Evolutionary conservation across 64 coral and sea anemone genomes (phyloP), one percentile per base, ranked within the genome.

Genomic region (Stylophora pistillata): DNA sequence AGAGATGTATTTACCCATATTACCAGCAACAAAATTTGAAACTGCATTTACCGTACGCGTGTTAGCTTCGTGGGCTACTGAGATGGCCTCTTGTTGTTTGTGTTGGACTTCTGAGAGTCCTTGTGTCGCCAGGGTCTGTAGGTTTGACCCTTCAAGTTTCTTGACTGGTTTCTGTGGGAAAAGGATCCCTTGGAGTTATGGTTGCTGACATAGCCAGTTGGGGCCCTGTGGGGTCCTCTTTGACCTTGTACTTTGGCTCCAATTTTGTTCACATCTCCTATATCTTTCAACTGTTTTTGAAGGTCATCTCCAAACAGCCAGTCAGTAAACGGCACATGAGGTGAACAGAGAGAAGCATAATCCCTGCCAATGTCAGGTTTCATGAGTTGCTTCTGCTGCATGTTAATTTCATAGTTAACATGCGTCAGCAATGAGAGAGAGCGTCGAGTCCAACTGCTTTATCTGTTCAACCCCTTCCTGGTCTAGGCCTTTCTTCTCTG

Each of bases 211-310:
- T 74, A 55, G n/a, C 55, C 20, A 54, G 71, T 54, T 66, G 71
- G 1, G 11, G 28, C 27, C 18, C 70, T 87, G 31, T 62, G 58
- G 28, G 80, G 54, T 33, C 71, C 85, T 62, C 31, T 66, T n/a
- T n/a, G n/a, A n/a, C n/a, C n/a, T n/a, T 89, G 76, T 30, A 79
- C 13, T 32, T 89, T 69, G 2, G 74, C 61, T 60, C 75, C 87
- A 56, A 89, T 89, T 79, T 89, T 89, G 27, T 89, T 89, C 5
- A 74, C 74, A 30, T 89, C 87, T 12, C 87, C 87, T 5, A 80
- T 89, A 47, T 89, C 87, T 14, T 89, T 76, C 53, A 88, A 37
- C 18, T 88, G 86, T 55, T 88, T 88, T n/a, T 88, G 86, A 7
- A 88, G 29, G 37, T 88, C 86, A 77, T 76, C 76, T 0, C 74